These are phyloP conservation scores for Acipenser transmontanus DNA, from an alignment of 2,797 vertebrate genomes.

Conservation along the genomic window DNA sequence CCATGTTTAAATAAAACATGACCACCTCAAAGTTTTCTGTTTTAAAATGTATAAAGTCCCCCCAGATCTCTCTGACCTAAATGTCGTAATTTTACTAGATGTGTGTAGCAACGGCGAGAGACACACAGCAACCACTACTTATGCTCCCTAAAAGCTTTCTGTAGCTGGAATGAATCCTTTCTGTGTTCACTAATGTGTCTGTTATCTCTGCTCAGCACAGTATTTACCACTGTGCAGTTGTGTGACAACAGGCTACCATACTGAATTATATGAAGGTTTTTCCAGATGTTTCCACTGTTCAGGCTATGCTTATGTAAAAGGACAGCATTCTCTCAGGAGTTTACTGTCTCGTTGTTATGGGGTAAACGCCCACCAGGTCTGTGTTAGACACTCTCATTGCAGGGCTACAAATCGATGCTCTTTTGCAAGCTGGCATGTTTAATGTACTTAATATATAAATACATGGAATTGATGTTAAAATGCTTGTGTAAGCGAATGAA, in stretches of 20 bases:
- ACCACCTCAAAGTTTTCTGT: conserved; percentile 8
- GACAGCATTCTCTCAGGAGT: no score
- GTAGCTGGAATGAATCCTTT: background rate
- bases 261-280: background rate
- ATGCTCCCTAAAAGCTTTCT: conserved; percentile 8
- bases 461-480: no score
- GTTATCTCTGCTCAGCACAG: background rate
- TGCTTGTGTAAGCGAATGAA: no score
- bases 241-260: background rate
- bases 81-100: background rate
- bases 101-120: conserved; percentile 1
- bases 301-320: no score
- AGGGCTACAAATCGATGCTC: no score
- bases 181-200: conserved; percentile 2
- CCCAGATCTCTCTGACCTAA: conserved; percentile 11
- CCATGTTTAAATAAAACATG: conserved; percentile 24
- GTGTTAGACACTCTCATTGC: no score
- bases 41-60: conserved; percentile 1
- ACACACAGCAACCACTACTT: background rate
- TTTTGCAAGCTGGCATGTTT: no score
- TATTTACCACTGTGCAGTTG: background rate
- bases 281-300: conserved; percentile 13
- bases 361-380: no score
- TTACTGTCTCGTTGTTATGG: no score
- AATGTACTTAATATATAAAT: no score